Percentiles rank a stretch among this genome's conserved stretches.
phyloP scores from a whole-genome alignment of 30 jellyfish, hydroid and myxozoan genomes.

The Pelagia noctiluca region DNA sequence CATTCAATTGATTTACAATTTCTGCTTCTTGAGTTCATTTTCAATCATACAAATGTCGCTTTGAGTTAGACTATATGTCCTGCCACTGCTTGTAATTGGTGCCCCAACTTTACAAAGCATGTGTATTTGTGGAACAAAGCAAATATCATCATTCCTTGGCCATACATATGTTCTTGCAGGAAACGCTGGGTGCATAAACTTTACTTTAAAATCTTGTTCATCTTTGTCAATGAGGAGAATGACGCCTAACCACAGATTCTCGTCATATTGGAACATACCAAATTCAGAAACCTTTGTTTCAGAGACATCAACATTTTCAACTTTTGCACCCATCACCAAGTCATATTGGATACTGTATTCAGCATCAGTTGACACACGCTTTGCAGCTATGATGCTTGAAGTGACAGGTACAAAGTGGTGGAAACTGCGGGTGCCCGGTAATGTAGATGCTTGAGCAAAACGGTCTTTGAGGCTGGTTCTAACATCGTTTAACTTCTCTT shows the following conservation, averaged over 20 bases:
- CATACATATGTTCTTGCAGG: slow-evolving; percentile 51
- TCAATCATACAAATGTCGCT: neutral
- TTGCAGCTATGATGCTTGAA: neutral
- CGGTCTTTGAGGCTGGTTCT: neutral
- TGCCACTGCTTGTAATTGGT: slow-evolving; percentile 32
- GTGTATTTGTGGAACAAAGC: slow-evolving; percentile 55
- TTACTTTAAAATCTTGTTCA: slow-evolving; percentile 37
- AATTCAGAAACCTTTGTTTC: neutral
- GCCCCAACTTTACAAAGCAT: slow-evolving; percentile 2
- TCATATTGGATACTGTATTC: neutral
- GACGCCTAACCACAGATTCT: slow-evolving; percentile 39
- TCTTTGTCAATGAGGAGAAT: slow-evolving; percentile 26
- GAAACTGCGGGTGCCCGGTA: slow-evolving; percentile 47
- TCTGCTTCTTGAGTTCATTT: too few species aligned
- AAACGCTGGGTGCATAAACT: slow-evolving; percentile 65
- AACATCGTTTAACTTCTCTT: neutral
- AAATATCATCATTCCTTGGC: slow-evolving; percentile 50
- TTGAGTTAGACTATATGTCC: slow-evolving; percentile 20
- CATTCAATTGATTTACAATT: too few species aligned
- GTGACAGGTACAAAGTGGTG: slow-evolving; percentile 25
- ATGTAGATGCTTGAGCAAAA: neutral
- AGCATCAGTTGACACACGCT: slow-evolving; percentile 13
- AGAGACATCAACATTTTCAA: neutral
- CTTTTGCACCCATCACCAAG: neutral
- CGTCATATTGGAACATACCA: slow-evolving; percentile 32